Base-by-base conservation (phyloP, 2,888 invertebrate species). In the Cephus runcator region DNA sequence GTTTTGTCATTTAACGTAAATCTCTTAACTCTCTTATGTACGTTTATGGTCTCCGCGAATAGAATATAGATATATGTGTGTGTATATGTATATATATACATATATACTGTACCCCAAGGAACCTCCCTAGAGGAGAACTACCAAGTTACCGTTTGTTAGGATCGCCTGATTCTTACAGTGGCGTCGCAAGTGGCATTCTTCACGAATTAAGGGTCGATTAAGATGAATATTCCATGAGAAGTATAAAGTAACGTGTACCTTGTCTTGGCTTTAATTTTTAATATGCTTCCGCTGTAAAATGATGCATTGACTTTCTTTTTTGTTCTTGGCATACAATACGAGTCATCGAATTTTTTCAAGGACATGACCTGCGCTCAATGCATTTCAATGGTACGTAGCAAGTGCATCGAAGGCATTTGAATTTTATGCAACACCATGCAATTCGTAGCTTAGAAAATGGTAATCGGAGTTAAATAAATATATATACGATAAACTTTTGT, bases 151-250 rank as follows among this genome's bases (percentile, higher is more conserved):
- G 73, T 73, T 73, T 34, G 34, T 73, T 34, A 73, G 69, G 69
- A 56, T 83, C 82, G 83, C 83, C 80, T 82, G 83, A 82, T 79
- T 78, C 78, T 79, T 75, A 69, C 83, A 83, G 78, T 83, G 83
- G 83, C 82, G 80, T 82, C 79, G 79, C 56, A 56, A 56, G 56
- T 23, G 56, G 56, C 56, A 56, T 56, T 56, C 56, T 56, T 56
- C 9, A 56, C 56, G 56, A 56, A 56, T 56, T 56, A 56, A 56
- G 56, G 56, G 23, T 56, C 56, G 56, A 23, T 56, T 56, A 56
- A 56, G 56, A 56, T 23, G 9, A 56, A 56, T 56, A 15, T 56
- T 56, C 56, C 56, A 23, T 9, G 56, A 56, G 23, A 23, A 23
- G 9, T 56, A 9, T 9, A 56, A 56, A 56, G 56, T 56, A 56